Evolutionary conservation across 1,140 invertebrate genomes (phyloP).

Genomic region (Papilio aristodemus): DNA sequence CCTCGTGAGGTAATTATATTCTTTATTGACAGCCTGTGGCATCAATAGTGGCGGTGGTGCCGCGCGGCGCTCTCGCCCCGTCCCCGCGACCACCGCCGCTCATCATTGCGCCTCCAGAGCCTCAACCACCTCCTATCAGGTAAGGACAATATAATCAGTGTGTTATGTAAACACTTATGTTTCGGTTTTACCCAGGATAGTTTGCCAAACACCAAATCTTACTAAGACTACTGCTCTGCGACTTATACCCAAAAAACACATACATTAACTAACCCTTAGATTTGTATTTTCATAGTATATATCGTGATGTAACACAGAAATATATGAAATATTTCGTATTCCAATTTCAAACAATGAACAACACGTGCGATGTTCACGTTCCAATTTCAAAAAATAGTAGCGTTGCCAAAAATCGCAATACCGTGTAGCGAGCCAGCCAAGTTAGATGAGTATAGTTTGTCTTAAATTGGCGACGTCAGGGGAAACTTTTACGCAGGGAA

Average conservation of each 20-base stretch:
- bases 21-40: conserved; percentile 72
- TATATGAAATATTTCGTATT: no score
- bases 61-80: conserved; percentile 69
- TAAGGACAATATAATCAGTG: conserved; percentile 40
- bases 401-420: conserved; percentile 3
- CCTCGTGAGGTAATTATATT: no score
- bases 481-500: neutral
- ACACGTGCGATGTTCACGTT: neutral
- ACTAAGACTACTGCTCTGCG: no score
- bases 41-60: conserved; percentile 80
- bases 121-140: conserved; percentile 63
- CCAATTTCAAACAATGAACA: conserved; percentile 12
- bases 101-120: conserved; percentile 67
- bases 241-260: no score
- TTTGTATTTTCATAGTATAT: no score
- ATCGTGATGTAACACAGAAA: no score
- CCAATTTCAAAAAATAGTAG: conserved; percentile 7
- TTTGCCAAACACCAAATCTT: no score
- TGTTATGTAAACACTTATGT: no score
- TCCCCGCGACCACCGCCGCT: conserved; percentile 62
- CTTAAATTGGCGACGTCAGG: conserved; percentile 5
- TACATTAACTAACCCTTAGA: no score
- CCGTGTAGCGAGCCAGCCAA: neutral
- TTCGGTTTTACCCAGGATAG: no score
- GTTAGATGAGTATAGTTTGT: conserved; percentile 16